Evolutionary conservation across 2,113 vertebrate species (phyloP).

Genomic region (Embiotoca jacksoni): DNA sequence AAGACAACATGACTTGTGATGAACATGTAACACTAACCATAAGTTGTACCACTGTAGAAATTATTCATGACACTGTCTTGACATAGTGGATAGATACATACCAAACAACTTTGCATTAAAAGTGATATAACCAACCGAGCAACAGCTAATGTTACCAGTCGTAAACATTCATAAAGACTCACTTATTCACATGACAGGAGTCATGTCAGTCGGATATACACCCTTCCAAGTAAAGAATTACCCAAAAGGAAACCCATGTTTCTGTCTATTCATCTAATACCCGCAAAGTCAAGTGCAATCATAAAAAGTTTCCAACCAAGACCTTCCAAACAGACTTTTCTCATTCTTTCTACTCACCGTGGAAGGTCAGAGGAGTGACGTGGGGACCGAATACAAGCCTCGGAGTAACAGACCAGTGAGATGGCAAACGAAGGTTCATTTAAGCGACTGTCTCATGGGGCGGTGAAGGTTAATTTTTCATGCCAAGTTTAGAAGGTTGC

Average conservation of each 20-base stretch:
- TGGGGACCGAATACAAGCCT: constrained; percentile 13
- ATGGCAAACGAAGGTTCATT: neutral
- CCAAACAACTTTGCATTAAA: no score
- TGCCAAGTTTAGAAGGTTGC: neutral
- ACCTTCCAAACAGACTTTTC: neutral
- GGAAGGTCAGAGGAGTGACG: constrained; percentile 15
- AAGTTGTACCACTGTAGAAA: no score
- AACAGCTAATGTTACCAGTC: no score
- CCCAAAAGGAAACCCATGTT: neutral
- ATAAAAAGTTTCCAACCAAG: neutral
- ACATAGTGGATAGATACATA: no score
- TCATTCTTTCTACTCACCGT: neutral
- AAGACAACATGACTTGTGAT: no score
- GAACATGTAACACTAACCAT: no score
- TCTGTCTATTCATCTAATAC: neutral
- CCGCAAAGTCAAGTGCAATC: neutral
- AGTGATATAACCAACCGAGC: no score
- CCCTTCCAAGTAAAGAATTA: no score
- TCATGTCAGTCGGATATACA: no score
- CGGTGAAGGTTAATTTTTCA: constrained; percentile 12
- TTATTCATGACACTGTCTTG: no score
- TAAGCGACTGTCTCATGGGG: neutral
- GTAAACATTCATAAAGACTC: no score
- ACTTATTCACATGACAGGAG: no score
- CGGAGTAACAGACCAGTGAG: neutral